A percentile compares a stretch with the other conserved stretches of the same genome.
These are phyloP conservation scores for Drosophila kanapiae DNA, from an alignment of 1,140 invertebrate species.

Conservation along the genomic window DNA sequence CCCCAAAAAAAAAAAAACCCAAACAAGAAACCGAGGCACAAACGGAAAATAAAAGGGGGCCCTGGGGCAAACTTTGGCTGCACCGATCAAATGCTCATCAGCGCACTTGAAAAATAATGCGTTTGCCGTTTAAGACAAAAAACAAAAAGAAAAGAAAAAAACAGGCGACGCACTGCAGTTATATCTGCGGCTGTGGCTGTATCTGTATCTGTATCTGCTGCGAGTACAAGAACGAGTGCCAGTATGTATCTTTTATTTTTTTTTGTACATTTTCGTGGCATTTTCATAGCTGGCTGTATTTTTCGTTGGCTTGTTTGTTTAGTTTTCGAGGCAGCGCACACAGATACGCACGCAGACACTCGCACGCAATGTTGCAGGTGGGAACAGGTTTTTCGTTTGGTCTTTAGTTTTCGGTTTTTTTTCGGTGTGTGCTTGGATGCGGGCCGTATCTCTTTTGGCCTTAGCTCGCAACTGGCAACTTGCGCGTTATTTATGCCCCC, in stretches of 20 bases:
- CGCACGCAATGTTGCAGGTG: slow-evolving; percentile 71
- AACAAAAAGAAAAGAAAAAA: slow-evolving; percentile 8
- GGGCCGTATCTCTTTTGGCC: slow-evolving; percentile 77
- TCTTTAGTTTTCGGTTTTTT: slow-evolving; percentile 19
- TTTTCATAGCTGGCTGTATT: slow-evolving; percentile 72
- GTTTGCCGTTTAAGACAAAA: slow-evolving; percentile 63
- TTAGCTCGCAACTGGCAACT: slow-evolving; percentile 21
- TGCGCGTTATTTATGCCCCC: slow-evolving; percentile 79
- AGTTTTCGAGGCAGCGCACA: slow-evolving; percentile 67
- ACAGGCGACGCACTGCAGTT: slow-evolving; percentile 6
- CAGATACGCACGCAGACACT: slow-evolving; percentile 36
- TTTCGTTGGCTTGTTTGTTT: slow-evolving; percentile 81
- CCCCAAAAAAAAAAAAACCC: slow-evolving; percentile 28
- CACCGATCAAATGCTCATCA: slow-evolving; percentile 82
- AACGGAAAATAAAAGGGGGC: slow-evolving; percentile 20
- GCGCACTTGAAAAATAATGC: slow-evolving; percentile 82
- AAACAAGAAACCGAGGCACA: slow-evolving; percentile 11
- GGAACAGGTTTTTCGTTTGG: slow-evolving; percentile 73
- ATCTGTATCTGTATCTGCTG: slow-evolving; percentile 42
- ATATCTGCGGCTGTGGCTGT: slow-evolving; percentile 2
- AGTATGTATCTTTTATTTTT: slow-evolving; percentile 53
- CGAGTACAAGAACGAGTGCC: slow-evolving; percentile 22
- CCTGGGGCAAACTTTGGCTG: slow-evolving; percentile 47
- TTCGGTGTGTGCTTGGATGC: slow-evolving; percentile 54
- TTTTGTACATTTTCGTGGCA: slow-evolving; percentile 53